Evolutionary conservation across 1,140 invertebrate genomes (phyloP), one percentile per base, ranked within the genome.

Genomic region (Akabosia matsudoensis): DNA sequence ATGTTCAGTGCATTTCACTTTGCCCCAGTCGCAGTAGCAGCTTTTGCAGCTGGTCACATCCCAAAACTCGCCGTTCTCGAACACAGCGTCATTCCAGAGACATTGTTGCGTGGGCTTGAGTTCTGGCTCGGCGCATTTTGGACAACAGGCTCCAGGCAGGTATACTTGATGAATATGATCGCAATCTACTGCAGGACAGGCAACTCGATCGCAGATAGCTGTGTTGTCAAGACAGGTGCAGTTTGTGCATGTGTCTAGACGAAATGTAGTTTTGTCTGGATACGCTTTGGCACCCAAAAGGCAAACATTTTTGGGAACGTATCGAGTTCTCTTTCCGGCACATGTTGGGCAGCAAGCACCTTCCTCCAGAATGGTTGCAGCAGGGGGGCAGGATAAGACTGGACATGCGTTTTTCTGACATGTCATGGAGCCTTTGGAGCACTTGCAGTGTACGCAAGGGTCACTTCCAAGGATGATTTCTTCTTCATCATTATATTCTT

Each of bases 301-400:
- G 82, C 93, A 95, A 70, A 78, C 74, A 0, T 72, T 74, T 0
- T 75, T 78, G 3, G 81, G 76, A 13, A 83, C 75, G 54, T 79
- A 81, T 1, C 83, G 31, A 22, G 81, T 81, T 1, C 84, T 76
- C 70, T 34, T 82, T 34, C 83, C 92, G 78, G 86, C 88, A 82
- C 95, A 97, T 70, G 87, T 85, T 0, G 94, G 93, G 84, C 95
- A 97, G 83, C 95, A 97, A 81, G 93, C 90, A 1, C 91, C 92
- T 0, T 89, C 86, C 28, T 87, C 86, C 45, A 88, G 88, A 28
- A 88, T 85, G 79, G 92, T 91, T 74, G 90, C 89, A 13, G 87
- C 85, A 61, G 85, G 80, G 28, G 90, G 88, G 84, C 94, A 96
- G 24, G 92, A 90, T 4, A 96, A 85, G 1, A 93, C 92, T 0